Conservation (phyloP, 2,113 vertebrate species). For the Neodon shergylaensis region DNA sequence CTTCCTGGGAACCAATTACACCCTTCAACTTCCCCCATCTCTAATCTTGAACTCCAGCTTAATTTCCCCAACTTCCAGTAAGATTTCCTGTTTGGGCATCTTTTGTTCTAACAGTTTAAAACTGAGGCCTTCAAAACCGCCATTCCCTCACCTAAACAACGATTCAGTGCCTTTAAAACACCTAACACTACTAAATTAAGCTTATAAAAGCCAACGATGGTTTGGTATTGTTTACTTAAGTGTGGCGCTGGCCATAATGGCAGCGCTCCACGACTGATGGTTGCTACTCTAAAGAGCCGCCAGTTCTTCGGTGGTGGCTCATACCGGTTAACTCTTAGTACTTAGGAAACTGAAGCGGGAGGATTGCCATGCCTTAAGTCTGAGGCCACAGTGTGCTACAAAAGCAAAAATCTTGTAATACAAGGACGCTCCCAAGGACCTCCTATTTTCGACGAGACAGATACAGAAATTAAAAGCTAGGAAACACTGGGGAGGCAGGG, state of each 20-base stretch:
- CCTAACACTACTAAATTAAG: neutral
- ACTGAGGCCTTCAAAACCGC: neutral
- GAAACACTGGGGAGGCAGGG: neutral
- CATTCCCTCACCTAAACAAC: neutral
- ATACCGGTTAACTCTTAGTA: neutral
- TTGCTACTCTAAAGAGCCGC: neutral
- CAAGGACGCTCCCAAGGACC: neutral
- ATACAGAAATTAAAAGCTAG: neutral
- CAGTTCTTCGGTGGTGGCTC: neutral
- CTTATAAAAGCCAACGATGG: neutral
- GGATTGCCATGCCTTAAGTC: neutral
- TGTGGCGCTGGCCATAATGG: neutral
- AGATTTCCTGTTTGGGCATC: neutral
- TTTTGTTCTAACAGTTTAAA: neutral
- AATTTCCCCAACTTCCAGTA: neutral
- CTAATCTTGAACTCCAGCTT: neutral
- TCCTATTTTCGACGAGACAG: neutral
- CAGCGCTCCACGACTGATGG: neutral
- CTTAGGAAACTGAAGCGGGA: neutral
- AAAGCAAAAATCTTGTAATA: neutral
- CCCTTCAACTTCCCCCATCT: neutral
- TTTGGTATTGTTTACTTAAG: neutral
- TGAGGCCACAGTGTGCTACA: neutral
- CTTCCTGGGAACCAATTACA: neutral
- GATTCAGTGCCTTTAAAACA: neutral